Conservation (phyloP, 2,797 vertebrate species). For the Gadopsis bispinosus region DNA sequence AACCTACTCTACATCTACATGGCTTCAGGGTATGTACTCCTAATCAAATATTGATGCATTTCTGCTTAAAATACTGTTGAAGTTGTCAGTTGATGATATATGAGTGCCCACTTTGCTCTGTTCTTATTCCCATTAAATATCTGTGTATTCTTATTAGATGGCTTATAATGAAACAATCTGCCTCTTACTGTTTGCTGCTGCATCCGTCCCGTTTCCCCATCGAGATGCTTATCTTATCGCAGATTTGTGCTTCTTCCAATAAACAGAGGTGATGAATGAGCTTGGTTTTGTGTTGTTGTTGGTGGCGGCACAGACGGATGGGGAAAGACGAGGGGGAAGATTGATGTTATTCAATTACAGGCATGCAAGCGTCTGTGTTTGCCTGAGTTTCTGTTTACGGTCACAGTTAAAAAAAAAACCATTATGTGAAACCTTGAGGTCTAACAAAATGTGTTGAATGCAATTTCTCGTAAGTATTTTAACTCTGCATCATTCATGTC, state of each 20-base stretch:
- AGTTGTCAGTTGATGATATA: conserved; percentile 25
- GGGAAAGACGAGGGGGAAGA: conserved; percentile 20
- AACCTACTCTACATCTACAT: background rate
- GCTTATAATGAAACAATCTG: conserved; percentile 26
- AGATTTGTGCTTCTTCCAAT: conserved; percentile 48
- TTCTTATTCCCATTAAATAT: conserved; percentile 18
- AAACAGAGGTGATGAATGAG: conserved; percentile 64
- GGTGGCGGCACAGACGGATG: conserved; percentile 30
- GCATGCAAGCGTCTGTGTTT: conserved; percentile 7
- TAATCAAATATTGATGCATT: conserved; percentile 42
- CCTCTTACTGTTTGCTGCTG: conserved; percentile 18
- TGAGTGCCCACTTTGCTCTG: conserved; percentile 6
- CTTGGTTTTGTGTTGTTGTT: conserved; percentile 37
- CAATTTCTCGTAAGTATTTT: background rate
- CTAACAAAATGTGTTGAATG: too few species aligned
- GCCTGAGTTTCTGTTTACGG: background rate
- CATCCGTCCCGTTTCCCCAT: conserved; percentile 26
- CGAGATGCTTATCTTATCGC: conserved; percentile 48
- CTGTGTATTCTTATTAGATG: conserved; percentile 14
- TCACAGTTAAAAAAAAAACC: too few species aligned
- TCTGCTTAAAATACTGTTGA: conserved; percentile 32
- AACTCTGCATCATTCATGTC: background rate
- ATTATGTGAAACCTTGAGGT: background rate
- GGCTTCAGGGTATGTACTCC: conserved; percentile 9
- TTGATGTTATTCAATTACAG: conserved; percentile 18